Conservation (phyloP, 2,113 vertebrate species). For the Macrotis lagotis region DNA sequence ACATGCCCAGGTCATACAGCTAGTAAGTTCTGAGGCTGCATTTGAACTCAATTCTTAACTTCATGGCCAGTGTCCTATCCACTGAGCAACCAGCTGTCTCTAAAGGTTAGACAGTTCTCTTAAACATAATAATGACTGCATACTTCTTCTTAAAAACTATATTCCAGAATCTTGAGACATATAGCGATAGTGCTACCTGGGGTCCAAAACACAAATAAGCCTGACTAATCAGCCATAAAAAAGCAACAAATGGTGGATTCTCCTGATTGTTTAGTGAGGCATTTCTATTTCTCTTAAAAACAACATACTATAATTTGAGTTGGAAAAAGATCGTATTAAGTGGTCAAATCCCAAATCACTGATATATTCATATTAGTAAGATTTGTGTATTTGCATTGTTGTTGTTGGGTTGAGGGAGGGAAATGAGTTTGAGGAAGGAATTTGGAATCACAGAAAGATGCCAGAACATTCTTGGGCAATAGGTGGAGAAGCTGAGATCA, state of each 20-base stretch:
- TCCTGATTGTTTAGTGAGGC: background rate
- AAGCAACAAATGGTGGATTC: background rate
- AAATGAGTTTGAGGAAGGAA: background rate
- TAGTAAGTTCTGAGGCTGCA: background rate
- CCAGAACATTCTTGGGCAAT: background rate
- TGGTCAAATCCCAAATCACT: background rate
- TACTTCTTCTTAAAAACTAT: background rate
- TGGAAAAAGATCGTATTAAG: conserved; percentile 6
- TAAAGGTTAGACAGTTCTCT: background rate
- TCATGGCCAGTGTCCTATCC: background rate
- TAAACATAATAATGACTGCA: background rate
- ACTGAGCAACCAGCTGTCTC: background rate
- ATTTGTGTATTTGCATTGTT: background rate
- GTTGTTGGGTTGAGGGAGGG: background rate
- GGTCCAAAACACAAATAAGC: background rate
- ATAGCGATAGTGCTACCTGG: background rate
- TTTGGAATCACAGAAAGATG: background rate
- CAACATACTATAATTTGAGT: background rate
- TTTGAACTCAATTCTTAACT: background rate
- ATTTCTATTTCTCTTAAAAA: background rate
- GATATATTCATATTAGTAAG: conserved; percentile 3
- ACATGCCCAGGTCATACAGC: background rate
- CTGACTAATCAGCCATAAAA: background rate
- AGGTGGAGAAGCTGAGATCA: conserved; percentile 20
- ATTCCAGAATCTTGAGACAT: background rate